Evolutionary conservation across 2,888 invertebrate genomes (phyloP).

Genomic region (Mellilla xanthometata): DNA sequence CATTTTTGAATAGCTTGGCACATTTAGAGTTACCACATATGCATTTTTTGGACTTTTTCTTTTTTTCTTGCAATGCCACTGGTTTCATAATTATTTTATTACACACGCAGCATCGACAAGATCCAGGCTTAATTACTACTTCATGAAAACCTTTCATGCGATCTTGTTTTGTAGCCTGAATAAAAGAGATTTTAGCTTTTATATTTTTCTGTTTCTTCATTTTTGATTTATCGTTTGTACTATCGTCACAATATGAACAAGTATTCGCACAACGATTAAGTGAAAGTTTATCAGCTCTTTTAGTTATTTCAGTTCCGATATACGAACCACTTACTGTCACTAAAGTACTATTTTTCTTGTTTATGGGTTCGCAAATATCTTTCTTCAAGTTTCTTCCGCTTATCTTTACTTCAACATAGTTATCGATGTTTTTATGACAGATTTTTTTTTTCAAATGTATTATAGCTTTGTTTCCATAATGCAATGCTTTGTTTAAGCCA

Average conservation of each 20-base stretch:
- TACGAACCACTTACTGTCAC: conserved; percentile 4
- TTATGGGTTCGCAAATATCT: conserved; percentile 3
- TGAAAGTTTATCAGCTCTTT: not conserved
- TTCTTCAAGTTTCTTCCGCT: conserved; percentile 28
- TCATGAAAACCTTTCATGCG: not conserved
- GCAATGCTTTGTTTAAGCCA: too few relatives aligned
- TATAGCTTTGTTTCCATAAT: too few relatives aligned
- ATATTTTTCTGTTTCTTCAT: not conserved
- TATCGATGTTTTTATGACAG: conserved; percentile 35
- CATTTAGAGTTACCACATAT: not conserved
- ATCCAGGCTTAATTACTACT: not conserved
- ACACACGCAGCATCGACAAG: conserved; percentile 1
- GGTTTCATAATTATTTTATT: not conserved
- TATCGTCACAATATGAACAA: not conserved
- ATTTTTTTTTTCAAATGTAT: conserved; percentile 31
- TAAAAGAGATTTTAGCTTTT: not conserved
- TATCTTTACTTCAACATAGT: conserved; percentile 4
- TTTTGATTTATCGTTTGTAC: not conserved
- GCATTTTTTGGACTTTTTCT: not conserved
- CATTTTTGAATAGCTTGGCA: not conserved
- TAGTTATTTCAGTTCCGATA: conserved; percentile 1
- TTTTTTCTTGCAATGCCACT: not conserved
- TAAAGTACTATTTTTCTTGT: conserved; percentile 1
- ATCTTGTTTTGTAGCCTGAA: too few relatives aligned
- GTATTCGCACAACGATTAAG: too few relatives aligned